Conservation (phyloP, 2,888 invertebrate genomes). For the Athetis lepigone region DNA sequence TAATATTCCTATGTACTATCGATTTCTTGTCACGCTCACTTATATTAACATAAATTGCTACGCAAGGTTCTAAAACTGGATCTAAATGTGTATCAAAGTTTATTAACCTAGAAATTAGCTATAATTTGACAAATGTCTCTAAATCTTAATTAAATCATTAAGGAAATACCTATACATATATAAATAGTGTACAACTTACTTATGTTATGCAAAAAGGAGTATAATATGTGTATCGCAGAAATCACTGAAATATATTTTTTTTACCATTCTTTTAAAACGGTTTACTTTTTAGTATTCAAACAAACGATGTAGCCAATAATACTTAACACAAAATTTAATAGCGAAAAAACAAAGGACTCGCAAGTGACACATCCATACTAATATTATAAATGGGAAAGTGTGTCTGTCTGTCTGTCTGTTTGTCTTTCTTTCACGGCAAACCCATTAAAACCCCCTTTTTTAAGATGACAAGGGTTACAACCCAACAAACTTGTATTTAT, state of each 20-base stretch:
- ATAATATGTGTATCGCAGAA: not conserved
- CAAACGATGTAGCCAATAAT: not conserved
- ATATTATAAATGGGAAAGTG: too few relatives aligned
- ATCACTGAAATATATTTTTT: too few relatives aligned
- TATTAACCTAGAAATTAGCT: constrained; percentile 72
- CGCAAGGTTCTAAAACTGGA: constrained; percentile 73
- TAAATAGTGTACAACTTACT: not conserved
- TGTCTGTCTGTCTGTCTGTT: too few relatives aligned
- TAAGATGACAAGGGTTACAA: too few relatives aligned
- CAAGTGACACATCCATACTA: not conserved
- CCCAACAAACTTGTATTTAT: too few relatives aligned
- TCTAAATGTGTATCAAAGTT: constrained; percentile 73
- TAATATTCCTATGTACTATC: constrained; percentile 28
- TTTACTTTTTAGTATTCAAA: not conserved
- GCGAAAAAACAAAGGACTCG: not conserved
- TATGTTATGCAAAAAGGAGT: not conserved
- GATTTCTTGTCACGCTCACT: constrained; percentile 59
- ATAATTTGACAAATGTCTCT: constrained; percentile 19
- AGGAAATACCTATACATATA: not conserved
- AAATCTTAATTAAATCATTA: not conserved
- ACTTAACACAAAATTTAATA: too few relatives aligned
- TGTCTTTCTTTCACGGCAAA: too few relatives aligned
- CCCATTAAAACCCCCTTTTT: too few relatives aligned
- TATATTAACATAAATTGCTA: constrained; percentile 73
- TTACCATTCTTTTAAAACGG: too few relatives aligned